Conservation (phyloP, 2,797 vertebrate genomes). For the Peromyscus aztecus region DNA sequence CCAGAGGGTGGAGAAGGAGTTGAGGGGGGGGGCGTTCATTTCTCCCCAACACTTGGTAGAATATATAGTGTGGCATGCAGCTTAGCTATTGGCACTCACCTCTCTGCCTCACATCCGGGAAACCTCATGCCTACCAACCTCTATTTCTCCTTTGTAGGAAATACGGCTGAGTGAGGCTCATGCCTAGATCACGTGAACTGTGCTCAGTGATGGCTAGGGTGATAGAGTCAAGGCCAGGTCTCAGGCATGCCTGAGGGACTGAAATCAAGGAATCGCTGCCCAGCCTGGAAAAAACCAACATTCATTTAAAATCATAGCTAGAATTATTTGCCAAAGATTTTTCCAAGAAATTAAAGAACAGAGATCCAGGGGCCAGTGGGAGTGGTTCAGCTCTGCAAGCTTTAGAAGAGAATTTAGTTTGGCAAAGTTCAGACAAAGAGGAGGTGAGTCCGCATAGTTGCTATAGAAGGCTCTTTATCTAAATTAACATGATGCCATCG, state of each 20-base stretch:
- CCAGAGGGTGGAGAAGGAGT: neutral
- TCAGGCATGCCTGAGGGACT: neutral
- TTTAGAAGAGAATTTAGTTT: neutral
- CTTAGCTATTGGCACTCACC: neutral
- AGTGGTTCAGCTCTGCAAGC: neutral
- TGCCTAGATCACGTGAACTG: too few relatives aligned
- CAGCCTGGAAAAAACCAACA: neutral
- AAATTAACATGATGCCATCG: neutral
- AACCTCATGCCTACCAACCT: neutral
- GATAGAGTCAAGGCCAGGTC: neutral
- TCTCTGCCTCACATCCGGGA: neutral
- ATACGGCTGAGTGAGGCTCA: neutral
- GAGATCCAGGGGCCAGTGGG: neutral
- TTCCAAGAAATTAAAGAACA: slow-evolving; percentile 9
- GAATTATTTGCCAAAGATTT: neutral
- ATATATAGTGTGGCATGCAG: neutral
- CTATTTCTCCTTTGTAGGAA: neutral
- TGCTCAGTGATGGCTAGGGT: neutral
- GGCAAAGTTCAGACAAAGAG: neutral
- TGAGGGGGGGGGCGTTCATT: neutral
- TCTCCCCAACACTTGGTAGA: neutral
- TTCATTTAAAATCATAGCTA: neutral
- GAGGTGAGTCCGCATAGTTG: neutral
- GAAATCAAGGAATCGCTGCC: neutral
- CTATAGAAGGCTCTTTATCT: neutral